These are phyloP conservation scores for Pyrrhosoma nymphula DNA, from an alignment of 2,888 invertebrate genomes.

Conservation along the genomic window DNA sequence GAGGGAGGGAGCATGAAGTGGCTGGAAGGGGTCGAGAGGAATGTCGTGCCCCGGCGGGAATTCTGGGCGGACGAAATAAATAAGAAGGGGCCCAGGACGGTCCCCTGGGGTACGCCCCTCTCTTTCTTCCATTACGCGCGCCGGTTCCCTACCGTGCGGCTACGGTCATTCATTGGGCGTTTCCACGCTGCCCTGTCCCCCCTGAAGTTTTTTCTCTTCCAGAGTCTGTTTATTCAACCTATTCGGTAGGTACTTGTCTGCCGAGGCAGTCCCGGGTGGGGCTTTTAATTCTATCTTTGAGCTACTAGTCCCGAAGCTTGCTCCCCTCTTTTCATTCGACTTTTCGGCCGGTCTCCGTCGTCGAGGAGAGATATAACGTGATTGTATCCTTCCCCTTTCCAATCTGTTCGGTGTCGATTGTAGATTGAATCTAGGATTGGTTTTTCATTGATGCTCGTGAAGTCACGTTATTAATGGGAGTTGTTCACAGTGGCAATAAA, in stretches of 20 bases:
- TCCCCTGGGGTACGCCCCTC: not conserved
- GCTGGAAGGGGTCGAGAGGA: not conserved
- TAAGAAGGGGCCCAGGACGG: not conserved
- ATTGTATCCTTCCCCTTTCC: not conserved
- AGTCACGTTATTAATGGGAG: no score
- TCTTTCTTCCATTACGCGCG: not conserved
- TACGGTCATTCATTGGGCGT: constrained; percentile 33
- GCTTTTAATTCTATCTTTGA: not conserved
- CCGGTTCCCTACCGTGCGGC: not conserved
- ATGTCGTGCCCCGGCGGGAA: not conserved
- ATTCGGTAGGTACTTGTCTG: not conserved
- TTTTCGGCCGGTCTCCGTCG: not conserved
- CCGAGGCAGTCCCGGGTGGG: not conserved
- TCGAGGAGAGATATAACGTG: not conserved
- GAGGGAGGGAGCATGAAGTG: not conserved
- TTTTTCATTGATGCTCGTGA: not conserved
- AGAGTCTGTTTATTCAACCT: not conserved
- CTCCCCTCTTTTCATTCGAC: not conserved
- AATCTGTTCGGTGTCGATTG: not conserved
- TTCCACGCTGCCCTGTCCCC: not conserved
- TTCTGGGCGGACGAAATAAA: not conserved
- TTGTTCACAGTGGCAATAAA: no score
- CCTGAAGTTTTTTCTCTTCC: not conserved
- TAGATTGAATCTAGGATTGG: not conserved
- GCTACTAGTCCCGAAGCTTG: not conserved